phyloP scores from a whole-genome alignment of 2,113 vertebrate genomes.

The Montifringilla adamsi region DNA sequence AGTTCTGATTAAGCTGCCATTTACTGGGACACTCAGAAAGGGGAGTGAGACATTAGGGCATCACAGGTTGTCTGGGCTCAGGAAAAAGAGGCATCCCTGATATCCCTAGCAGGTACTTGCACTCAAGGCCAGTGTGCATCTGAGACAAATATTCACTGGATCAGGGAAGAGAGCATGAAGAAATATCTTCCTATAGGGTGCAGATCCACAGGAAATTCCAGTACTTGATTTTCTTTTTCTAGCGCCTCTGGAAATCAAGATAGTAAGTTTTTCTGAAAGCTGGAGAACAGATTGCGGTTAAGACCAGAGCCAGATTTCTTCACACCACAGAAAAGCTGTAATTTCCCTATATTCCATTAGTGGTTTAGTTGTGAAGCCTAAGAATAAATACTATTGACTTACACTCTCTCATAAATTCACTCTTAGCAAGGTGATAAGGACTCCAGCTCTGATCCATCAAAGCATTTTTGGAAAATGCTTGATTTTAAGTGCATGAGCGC shows the following conservation, averaged over 20 bases:
- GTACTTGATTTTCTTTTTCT: background rate
- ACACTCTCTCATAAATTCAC: background rate
- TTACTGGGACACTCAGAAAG: background rate
- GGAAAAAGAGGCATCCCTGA: background rate
- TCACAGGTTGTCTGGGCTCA: background rate
- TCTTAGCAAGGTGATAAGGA: conserved; percentile 24
- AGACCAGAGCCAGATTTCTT: background rate
- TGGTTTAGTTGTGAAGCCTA: conserved; percentile 33
- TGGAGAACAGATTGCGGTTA: background rate
- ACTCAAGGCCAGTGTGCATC: fast-evolving
- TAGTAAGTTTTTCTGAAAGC: background rate
- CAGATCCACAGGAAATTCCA: background rate
- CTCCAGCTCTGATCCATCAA: background rate
- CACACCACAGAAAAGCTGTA: background rate
- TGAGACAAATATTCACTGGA: background rate
- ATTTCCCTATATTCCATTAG: conserved; percentile 27
- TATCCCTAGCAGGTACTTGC: background rate
- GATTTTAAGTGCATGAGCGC: background rate
- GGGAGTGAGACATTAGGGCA: background rate
- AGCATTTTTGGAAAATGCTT: background rate
- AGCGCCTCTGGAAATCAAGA: background rate
- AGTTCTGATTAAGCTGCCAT: background rate
- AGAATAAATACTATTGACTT: conserved; percentile 37
- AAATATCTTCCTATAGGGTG: background rate
- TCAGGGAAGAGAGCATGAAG: background rate